Conservation (phyloP, 2,888 invertebrate species). For the Ganaspis brasiliensis region DNA sequence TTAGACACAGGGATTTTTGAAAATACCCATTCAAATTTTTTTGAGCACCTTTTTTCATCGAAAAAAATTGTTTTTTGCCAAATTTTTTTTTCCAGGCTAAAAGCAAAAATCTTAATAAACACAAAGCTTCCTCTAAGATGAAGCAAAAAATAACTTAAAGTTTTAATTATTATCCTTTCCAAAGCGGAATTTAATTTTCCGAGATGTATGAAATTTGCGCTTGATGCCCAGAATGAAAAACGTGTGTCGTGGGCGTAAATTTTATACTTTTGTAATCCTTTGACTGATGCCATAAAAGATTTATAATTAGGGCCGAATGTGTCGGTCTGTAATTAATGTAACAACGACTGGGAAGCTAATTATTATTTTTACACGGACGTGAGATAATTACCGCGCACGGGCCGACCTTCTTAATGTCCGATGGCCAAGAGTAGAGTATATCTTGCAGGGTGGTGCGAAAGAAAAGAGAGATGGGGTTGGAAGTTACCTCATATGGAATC, state of each 20-base stretch:
- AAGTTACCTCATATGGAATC: constrained; percentile 60
- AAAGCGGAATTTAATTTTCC: no score
- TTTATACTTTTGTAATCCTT: constrained; percentile 9
- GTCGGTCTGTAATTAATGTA: constrained; percentile 71
- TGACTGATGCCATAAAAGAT: constrained; percentile 17
- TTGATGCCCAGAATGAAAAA: constrained; percentile 18
- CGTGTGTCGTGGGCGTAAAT: constrained; percentile 35
- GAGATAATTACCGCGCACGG: constrained; percentile 74
- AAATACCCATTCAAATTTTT: no score
- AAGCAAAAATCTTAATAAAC: no score
- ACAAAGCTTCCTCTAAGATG: no score
- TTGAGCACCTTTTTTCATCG: no score
- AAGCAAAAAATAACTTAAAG: no score
- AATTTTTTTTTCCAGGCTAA: no score
- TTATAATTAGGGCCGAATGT: constrained; percentile 39
- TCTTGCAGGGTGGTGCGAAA: constrained; percentile 25
- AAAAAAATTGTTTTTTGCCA: no score
- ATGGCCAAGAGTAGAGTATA: constrained; percentile 57
- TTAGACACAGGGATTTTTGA: no score
- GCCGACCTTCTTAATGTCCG: constrained; percentile 58
- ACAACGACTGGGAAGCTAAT: constrained; percentile 73
- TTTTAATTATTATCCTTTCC: no score
- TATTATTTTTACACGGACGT: constrained; percentile 75
- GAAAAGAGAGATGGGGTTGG: constrained; percentile 22
- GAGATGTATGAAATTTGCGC: no score